Conservation (phyloP, 1,140 invertebrate species). For the Laupala kohalensis region DNA sequence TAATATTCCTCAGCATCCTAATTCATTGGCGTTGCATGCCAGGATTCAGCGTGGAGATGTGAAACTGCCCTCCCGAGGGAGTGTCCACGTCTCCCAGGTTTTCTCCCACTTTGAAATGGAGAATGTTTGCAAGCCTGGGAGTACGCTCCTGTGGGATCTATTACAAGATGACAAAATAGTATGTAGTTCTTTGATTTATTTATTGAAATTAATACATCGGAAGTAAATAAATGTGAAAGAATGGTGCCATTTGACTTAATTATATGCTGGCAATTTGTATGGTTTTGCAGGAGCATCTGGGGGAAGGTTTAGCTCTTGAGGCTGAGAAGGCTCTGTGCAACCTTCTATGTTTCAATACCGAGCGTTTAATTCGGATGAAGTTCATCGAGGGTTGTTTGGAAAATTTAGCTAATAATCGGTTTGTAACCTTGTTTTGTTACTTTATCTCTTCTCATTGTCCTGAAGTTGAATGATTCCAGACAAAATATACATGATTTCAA, state of each 20-base stretch:
- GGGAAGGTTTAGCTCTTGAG: slow-evolving; percentile 76
- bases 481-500: too few species aligned
- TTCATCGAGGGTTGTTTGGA: slow-evolving; percentile 90
- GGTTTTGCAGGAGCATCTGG: slow-evolving; percentile 52
- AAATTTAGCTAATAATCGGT: slow-evolving; percentile 74
- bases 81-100: slow-evolving; percentile 27
- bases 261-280: too few species aligned
- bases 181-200: slow-evolving; percentile 27
- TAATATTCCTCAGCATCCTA: slow-evolving; percentile 28
- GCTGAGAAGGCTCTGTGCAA: slow-evolving; percentile 84
- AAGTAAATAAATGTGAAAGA: neutral
- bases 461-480: neutral
- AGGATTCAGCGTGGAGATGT: slow-evolving; percentile 13
- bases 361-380: slow-evolving; percentile 76
- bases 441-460: neutral
- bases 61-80: slow-evolving; percentile 17
- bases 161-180: slow-evolving; percentile 84
- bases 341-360: slow-evolving; percentile 77
- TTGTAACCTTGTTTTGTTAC: slow-evolving; percentile 14
- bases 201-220: neutral
- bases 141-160: slow-evolving; percentile 86
- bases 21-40: slow-evolving; percentile 25
- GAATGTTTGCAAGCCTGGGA: slow-evolving; percentile 74
- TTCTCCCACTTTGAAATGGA: slow-evolving; percentile 51
- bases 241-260: neutral